phyloP scores from a whole-genome alignment of 2,888 invertebrate species.

The Nomada hirtipes region DNA sequence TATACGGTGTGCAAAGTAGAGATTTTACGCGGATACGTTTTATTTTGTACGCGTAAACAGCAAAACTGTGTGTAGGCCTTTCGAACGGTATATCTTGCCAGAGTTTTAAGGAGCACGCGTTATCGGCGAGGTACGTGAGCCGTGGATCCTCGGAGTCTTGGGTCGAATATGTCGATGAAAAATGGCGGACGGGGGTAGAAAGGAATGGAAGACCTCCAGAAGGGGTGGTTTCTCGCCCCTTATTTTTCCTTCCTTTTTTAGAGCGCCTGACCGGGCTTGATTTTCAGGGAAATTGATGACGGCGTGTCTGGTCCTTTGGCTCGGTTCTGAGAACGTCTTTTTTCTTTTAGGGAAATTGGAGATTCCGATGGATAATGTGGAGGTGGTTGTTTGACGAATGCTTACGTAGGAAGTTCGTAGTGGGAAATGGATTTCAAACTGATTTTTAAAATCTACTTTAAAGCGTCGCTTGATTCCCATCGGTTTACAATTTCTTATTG shows the following conservation, averaged over 20 bases:
- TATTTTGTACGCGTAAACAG: too few relatives aligned
- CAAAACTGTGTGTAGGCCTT: too few relatives aligned
- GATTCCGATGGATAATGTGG: too few relatives aligned
- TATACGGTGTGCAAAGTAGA: too few relatives aligned
- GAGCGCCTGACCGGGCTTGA: conserved; percentile 1
- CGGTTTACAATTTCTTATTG: too few relatives aligned
- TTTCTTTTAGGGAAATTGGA: background rate
- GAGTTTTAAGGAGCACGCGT: conserved; percentile 23
- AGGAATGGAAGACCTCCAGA: background rate
- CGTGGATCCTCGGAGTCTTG: conserved; percentile 10
- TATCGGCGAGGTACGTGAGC: conserved; percentile 34
- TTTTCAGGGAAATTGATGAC: conserved; percentile 8
- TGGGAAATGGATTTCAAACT: too few relatives aligned
- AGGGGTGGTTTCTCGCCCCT: background rate
- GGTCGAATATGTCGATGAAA: conserved; percentile 22
- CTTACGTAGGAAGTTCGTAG: too few relatives aligned
- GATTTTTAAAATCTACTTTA: too few relatives aligned
- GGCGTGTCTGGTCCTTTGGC: background rate
- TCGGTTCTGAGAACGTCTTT: background rate
- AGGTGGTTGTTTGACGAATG: too few relatives aligned
- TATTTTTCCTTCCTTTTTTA: background rate
- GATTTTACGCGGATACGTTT: too few relatives aligned
- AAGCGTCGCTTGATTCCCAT: too few relatives aligned
- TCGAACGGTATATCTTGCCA: conserved; percentile 24
- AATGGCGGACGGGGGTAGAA: conserved; percentile 32